Evolutionary conservation across 1,140 invertebrate species (phyloP).

Genomic region (Panagrolaimus sp.): DNA sequence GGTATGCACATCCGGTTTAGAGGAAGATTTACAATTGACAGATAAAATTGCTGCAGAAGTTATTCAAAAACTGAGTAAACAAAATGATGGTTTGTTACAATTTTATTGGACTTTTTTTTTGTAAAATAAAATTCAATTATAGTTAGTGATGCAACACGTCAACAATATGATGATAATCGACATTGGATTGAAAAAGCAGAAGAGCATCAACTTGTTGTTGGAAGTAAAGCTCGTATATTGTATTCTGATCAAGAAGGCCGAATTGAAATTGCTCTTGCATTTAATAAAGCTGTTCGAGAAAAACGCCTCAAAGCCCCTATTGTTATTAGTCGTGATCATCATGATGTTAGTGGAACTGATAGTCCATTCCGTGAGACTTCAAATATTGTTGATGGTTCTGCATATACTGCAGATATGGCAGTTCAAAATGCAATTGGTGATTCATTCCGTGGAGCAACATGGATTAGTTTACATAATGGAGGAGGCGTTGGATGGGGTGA

Average conservation of each 20-base stretch:
- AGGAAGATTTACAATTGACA: constrained; percentile 64
- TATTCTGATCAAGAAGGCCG: constrained; percentile 67
- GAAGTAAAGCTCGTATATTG: constrained; percentile 60
- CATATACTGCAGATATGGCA: constrained; percentile 68
- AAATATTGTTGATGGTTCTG: constrained; percentile 68
- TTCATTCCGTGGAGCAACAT: constrained; percentile 68
- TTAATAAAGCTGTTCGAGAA: constrained; percentile 64
- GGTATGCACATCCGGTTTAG: constrained; percentile 66
- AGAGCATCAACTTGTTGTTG: constrained; percentile 64
- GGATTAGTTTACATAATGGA: constrained; percentile 69
- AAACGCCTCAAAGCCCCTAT: constrained; percentile 63
- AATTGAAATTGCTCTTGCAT: constrained; percentile 64
- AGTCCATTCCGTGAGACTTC: constrained; percentile 69
- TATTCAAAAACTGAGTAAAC: constrained; percentile 61
- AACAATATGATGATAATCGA: constrained; percentile 67
- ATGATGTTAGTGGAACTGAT: constrained; percentile 70
- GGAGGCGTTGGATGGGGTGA: constrained; percentile 70
- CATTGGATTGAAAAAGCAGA: constrained; percentile 67
- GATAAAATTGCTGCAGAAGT: constrained; percentile 65
- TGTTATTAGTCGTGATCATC: constrained; percentile 68
- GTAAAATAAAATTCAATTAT: constrained; percentile 15
- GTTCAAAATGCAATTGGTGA: constrained; percentile 69
- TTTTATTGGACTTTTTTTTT: not conserved
- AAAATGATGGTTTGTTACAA: constrained; percentile 51
- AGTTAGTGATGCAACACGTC: constrained; percentile 60